Evolutionary conservation across 2,797 vertebrate genomes (phyloP).

Genomic region (Vireo griseus): DNA sequence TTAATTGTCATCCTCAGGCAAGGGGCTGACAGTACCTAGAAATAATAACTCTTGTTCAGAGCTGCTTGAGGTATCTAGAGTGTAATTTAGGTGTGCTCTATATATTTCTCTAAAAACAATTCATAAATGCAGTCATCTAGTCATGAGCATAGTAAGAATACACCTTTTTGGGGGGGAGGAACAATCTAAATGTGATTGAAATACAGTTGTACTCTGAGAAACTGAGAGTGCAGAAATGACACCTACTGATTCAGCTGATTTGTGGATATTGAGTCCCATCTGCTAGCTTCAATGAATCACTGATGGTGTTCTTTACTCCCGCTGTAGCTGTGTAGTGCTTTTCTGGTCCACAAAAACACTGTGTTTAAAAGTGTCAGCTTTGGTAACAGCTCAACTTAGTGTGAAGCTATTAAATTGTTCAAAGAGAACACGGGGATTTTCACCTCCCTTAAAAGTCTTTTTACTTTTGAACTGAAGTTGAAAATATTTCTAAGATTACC

Average conservation of each 20-base stretch:
- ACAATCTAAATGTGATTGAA: conserved; percentile 29
- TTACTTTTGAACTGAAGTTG: neutral
- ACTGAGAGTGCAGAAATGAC: conserved; percentile 11
- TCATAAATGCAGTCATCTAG: conserved; percentile 1
- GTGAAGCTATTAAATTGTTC: conserved; percentile 6
- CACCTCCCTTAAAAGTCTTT: neutral
- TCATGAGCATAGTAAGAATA: neutral
- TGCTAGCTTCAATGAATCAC: conserved; percentile 40
- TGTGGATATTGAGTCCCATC: conserved; percentile 28
- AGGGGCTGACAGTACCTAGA: neutral
- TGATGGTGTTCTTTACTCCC: neutral
- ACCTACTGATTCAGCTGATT: conserved; percentile 35
- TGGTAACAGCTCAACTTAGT: neutral
- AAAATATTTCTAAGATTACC: neutral
- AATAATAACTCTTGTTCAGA: neutral
- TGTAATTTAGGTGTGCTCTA: conserved; percentile 1
- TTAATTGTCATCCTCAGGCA: neutral
- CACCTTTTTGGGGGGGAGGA: neutral
- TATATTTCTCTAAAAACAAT: neutral
- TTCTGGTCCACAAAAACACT: neutral
- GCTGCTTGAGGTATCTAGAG: neutral
- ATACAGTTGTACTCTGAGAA: neutral
- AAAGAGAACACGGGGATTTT: neutral
- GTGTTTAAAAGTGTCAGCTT: neutral
- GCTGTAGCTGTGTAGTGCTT: neutral